Evolutionary conservation across 2,888 invertebrate species (phyloP).

Genomic region (Idaea aversata): DNA sequence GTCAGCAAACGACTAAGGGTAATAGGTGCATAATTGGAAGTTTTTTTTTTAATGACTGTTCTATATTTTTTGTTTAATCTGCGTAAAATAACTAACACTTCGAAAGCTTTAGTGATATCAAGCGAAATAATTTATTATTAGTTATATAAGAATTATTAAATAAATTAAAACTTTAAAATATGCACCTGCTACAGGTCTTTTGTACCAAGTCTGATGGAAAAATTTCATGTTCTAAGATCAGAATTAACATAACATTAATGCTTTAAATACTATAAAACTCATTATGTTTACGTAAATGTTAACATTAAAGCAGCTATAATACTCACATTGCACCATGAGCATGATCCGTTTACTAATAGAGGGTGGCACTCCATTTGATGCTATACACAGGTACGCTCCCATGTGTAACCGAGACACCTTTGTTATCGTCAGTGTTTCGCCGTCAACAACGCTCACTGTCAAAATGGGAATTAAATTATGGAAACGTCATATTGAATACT

Average conservation of each 20-base stretch:
- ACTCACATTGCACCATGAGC: conserved; percentile 92
- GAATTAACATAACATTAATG: neutral
- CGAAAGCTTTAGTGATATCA: too few species aligned
- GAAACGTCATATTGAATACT: neutral
- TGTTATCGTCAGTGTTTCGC: conserved; percentile 90
- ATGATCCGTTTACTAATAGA: conserved; percentile 92
- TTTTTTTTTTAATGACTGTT: too few species aligned
- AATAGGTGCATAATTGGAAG: too few species aligned
- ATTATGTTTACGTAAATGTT: conserved; percentile 2
- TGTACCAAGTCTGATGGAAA: neutral
- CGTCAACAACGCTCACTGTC: conserved; percentile 92
- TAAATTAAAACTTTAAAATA: too few species aligned
- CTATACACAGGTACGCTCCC: conserved; percentile 96
- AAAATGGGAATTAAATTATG: conserved; percentile 5
- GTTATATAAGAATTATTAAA: too few species aligned
- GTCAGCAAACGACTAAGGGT: too few species aligned
- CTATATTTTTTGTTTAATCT: too few species aligned
- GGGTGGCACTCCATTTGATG: conserved; percentile 95
- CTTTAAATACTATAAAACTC: neutral
- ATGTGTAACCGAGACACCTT: conserved; percentile 95
- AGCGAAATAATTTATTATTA: too few species aligned
- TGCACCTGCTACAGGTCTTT: too few species aligned
- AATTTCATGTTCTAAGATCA: neutral
- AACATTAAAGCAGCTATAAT: conserved; percentile 26
- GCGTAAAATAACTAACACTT: too few species aligned